phyloP scores from a whole-genome alignment of 30 jellyfish, hydroid and myxozoan species.

The Chironex yamaguchii region DNA sequence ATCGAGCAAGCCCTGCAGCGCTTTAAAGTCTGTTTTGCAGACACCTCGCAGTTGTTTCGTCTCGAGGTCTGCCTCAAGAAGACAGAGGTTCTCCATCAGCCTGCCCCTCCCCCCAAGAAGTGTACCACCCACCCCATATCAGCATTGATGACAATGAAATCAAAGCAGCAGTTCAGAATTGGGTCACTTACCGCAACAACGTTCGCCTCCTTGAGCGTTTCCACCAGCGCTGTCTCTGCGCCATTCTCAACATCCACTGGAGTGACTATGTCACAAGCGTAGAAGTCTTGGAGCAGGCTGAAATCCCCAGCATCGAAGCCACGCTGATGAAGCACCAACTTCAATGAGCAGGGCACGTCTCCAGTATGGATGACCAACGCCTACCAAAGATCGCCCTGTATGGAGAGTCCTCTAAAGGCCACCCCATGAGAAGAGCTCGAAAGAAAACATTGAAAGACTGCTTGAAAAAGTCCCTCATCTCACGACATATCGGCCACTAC shows the following conservation, averaged over 20 bases:
- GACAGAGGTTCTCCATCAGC: constrained; percentile 36
- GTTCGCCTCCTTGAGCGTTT: constrained; percentile 1
- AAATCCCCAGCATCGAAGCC: constrained; percentile 28
- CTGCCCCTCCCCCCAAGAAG: constrained; percentile 1
- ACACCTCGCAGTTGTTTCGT: neutral
- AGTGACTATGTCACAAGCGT: constrained; percentile 4
- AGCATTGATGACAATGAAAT: constrained; percentile 9
- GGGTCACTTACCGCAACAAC: constrained; percentile 14
- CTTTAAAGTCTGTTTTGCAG: neutral
- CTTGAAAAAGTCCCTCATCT: too few relatives aligned
- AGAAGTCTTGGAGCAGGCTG: constrained; percentile 18
- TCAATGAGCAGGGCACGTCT: constrained; percentile 17
- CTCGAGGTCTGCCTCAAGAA: constrained; percentile 7
- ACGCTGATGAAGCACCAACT: neutral
- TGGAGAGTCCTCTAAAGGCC: constrained; percentile 8
- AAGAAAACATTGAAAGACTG: too few relatives aligned
- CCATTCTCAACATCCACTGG: constrained; percentile 25
- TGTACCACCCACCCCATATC: constrained; percentile 7
- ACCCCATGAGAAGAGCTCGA: neutral
- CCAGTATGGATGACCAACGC: constrained; percentile 3
- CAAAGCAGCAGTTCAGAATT: neutral
- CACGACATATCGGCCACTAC: too few relatives aligned
- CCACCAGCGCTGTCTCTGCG: constrained; percentile 26
- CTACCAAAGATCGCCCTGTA: constrained; percentile 4
- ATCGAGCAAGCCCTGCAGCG: constrained; percentile 16